Evolutionary conservation across 1,140 invertebrate species (phyloP).

Genomic region (Drepana arcuata): DNA sequence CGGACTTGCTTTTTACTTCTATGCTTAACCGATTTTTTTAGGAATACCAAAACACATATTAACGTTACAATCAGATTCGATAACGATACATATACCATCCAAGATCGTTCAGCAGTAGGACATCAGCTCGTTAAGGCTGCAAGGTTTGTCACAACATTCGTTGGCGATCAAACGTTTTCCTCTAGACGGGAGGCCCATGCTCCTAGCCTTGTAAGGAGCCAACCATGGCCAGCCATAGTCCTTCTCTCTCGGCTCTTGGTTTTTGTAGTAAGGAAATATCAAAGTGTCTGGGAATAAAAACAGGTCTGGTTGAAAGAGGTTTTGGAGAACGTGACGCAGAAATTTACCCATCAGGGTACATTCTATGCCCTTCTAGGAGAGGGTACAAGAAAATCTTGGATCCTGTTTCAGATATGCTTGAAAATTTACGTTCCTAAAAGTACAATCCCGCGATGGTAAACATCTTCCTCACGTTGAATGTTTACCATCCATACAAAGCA

Average conservation of each 20-base stretch:
- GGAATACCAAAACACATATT: too few relatives aligned
- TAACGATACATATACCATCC: too few relatives aligned
- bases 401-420: too few relatives aligned
- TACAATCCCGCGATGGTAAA: constrained; percentile 5
- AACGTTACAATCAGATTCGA: neutral
- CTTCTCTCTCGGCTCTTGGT: too few relatives aligned
- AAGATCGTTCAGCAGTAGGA: constrained; percentile 34
- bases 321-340: neutral
- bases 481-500: too few relatives aligned
- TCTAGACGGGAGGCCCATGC: constrained; percentile 21
- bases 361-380: too few relatives aligned
- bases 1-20: too few relatives aligned
- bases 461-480: too few relatives aligned
- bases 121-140: constrained; percentile 39
- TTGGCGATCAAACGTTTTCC: constrained; percentile 42
- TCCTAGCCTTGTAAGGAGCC: constrained; percentile 25
- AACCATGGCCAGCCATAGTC: constrained; percentile 27
- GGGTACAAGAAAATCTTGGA: too few relatives aligned
- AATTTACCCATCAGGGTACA: neutral
- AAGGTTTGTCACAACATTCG: constrained; percentile 58
- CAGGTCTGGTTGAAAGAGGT: too few relatives aligned
- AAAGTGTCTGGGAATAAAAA: constrained; percentile 23
- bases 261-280: constrained; percentile 30
- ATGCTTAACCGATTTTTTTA: too few relatives aligned
- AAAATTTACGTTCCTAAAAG: constrained; percentile 4